Percentiles rank a stretch among this genome's conserved stretches.
Conservation (phyloP, 2,113 vertebrate species). For the Solea senegalensis region DNA sequence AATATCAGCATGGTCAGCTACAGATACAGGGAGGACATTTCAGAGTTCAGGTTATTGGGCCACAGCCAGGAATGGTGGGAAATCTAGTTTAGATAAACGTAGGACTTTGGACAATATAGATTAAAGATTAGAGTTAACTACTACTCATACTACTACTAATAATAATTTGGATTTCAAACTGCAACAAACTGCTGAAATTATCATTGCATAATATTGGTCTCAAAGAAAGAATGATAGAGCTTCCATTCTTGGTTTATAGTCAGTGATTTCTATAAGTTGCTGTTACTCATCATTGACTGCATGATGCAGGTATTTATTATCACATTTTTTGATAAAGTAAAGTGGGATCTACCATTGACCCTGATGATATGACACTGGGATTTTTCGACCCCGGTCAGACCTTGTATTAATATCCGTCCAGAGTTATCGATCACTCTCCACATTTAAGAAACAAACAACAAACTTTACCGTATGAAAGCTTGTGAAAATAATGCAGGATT, state of each 20-base stretch:
- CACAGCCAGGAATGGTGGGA: conserved; percentile 33
- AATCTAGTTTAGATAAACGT: conserved; percentile 50
- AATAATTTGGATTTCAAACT: too few relatives aligned
- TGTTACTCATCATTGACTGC: background rate
- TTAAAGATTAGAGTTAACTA: background rate
- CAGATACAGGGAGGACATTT: conserved; percentile 13
- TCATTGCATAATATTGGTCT: background rate
- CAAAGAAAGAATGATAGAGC: background rate
- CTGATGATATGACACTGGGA: background rate
- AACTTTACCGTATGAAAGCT: too few relatives aligned
- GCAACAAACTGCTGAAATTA: too few relatives aligned
- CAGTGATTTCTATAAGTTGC: background rate
- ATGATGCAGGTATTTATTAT: conserved; percentile 2
- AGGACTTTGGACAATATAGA: conserved; percentile 8
- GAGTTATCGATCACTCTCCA: too few relatives aligned
- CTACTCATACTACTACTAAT: too few relatives aligned
- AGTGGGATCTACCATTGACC: background rate
- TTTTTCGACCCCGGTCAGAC: too few relatives aligned
- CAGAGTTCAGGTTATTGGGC: conserved; percentile 34
- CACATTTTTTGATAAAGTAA: conserved; percentile 7
- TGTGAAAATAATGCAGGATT: too few relatives aligned
- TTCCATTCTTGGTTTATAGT: background rate
- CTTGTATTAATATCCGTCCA: too few relatives aligned
- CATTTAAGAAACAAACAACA: too few relatives aligned
- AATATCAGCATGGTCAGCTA: background rate